Conservation (phyloP, 2,888 invertebrate genomes). For the Hirtodrosophila histrioides region DNA sequence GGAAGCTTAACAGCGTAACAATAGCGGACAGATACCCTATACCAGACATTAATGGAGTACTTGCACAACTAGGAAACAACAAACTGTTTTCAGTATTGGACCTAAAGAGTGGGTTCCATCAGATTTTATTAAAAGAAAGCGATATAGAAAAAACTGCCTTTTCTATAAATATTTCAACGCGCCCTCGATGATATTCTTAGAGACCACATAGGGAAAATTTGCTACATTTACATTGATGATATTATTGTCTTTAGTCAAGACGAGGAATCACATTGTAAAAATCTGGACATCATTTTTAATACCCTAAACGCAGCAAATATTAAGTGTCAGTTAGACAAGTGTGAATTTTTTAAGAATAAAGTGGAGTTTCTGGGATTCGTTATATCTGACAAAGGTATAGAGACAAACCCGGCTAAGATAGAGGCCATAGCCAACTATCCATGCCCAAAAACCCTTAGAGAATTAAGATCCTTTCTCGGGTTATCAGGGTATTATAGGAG, state of each 20-base stretch:
- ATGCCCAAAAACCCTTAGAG: conserved; percentile 7
- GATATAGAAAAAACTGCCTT: conserved; percentile 22
- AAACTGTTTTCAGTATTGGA: background rate
- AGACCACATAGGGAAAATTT: background rate
- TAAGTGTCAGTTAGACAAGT: conserved; percentile 12
- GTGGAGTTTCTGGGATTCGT: background rate
- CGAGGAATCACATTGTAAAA: background rate
- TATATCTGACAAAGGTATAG: background rate
- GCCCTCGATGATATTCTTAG: background rate
- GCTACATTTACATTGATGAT: background rate
- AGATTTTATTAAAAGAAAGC: conserved; percentile 31
- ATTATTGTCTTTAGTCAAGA: background rate
- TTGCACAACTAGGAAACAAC: background rate
- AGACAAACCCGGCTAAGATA: too few species aligned
- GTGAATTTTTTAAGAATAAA: conserved; percentile 9
- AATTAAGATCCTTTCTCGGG: conserved; percentile 9
- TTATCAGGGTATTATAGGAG: conserved; percentile 9
- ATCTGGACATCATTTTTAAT: background rate
- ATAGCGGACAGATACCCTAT: background rate
- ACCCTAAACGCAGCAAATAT: conserved; percentile 6
- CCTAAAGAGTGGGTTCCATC: conserved; percentile 18
- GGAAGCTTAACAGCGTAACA: background rate
- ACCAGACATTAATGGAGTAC: background rate
- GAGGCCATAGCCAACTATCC: too few species aligned
- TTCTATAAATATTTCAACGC: background rate